Conservation (phyloP, 2,113 vertebrate species). For the Columba livia region DNA sequence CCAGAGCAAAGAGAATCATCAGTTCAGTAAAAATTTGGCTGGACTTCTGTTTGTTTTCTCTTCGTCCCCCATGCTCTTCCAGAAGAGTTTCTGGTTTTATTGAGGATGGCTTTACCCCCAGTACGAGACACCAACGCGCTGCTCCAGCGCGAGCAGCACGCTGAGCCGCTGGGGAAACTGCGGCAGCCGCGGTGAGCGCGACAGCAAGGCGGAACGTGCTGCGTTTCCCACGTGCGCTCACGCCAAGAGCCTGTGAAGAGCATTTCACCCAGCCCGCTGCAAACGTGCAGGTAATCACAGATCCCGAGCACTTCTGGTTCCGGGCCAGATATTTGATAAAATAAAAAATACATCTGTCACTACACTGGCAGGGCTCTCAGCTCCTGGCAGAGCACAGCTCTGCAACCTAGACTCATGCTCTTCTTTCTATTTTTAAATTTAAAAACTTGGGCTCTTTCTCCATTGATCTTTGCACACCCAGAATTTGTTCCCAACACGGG, state of each 20-base stretch:
- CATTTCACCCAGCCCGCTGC: background rate
- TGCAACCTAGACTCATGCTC: background rate
- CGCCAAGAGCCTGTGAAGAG: background rate
- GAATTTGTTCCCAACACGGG: background rate
- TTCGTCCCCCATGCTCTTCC: background rate
- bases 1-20: background rate
- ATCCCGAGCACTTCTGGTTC: background rate
- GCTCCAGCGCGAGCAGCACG: background rate
- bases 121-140: no score
- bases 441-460: background rate
- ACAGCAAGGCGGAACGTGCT: background rate
- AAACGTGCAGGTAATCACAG: background rate
- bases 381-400: background rate
- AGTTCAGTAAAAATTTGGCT: background rate
- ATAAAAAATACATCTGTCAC: slow-evolving; percentile 9
- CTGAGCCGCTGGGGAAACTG: background rate
- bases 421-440: background rate
- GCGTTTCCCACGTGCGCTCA: background rate
- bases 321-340: slow-evolving; percentile 31
- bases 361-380: background rate
- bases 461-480: background rate
- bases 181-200: background rate
- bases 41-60: background rate
- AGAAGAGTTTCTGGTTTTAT: background rate
- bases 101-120: background rate